Evolutionary conservation across 2,888 invertebrate species (phyloP).

Genomic region (Frankliniella fusca): DNA sequence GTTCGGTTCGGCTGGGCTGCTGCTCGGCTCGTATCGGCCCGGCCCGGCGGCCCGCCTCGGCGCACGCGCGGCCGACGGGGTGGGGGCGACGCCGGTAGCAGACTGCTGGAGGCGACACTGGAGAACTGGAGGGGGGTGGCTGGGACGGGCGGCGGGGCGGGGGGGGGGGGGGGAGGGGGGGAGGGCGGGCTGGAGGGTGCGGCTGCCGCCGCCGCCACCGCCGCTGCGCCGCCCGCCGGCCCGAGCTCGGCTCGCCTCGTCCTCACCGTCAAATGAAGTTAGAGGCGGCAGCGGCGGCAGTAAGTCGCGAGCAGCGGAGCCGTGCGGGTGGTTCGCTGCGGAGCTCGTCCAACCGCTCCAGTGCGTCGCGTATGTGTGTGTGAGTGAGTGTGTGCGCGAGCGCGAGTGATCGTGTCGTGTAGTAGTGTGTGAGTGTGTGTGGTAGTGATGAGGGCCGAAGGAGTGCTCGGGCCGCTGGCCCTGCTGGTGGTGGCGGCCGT

Average conservation of each 20-base stretch:
- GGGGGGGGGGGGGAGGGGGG: neutral
- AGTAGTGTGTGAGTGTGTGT: neutral
- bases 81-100: no score
- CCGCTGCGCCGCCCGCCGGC: neutral
- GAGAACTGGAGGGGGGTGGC: neutral
- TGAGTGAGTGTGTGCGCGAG: neutral
- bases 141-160: neutral
- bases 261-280: neutral
- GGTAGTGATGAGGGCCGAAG: neutral
- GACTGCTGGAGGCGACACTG: no score
- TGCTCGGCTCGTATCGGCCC: neutral
- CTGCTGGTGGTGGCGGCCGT: conserved; percentile 1
- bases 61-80: neutral
- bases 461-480: neutral
- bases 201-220: neutral
- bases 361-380: neutral
- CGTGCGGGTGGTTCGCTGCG: no score
- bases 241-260: neutral
- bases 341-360: neutral
- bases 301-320: no score
- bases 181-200: neutral
- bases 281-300: neutral
- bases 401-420: neutral
- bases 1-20: neutral
- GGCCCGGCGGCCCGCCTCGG: neutral